Base-by-base conservation (phyloP, 2,888 invertebrate genomes). In the Nomada fabriciana region DNA sequence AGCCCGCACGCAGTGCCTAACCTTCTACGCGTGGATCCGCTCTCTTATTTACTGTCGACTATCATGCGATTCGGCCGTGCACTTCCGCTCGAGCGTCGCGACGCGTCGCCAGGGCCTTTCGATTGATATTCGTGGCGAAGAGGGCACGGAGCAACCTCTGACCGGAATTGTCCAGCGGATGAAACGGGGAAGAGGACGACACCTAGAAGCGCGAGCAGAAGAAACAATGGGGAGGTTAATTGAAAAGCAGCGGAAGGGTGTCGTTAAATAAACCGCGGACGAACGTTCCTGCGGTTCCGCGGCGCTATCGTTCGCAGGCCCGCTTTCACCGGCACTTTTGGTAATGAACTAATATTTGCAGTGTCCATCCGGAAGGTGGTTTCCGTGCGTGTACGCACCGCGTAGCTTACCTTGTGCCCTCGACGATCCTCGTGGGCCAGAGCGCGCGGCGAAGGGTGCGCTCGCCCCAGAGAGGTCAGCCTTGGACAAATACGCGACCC, bases 321-420 rank as follows among this genome's bases (percentile, higher is more conserved):
- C 78, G 78, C 83, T 82, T 80, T 89, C 89, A 85, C 91, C 88
- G 91, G 90, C 93, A 93, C 94, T 94, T 93, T 93, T 93, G 91
- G 90, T 93, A 93, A 94, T 93, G 92, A 93, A 94, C 93, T 93
- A 94, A 94, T 94, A 93, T 94, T 94, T 94, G 93, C 93, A 77
- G 89, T 91, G 92, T 91, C 90, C 91, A 91, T 89, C 71, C 77
- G 78, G 47, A 61, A 81, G 86, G 57, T 47, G 72, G 83, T 76
- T 83, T 84, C 76, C 61, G 25, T 60, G 68, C 75, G 81, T 65
- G 77, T 20, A 61, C 63, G 78, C 57, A 29, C 13, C 63, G 43
- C 57, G 67, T 25, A 18, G 70, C 81, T 85, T 76, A 75, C 79
- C 72, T 85, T 78, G 25, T 52, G 68, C 73, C 60, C n/a, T 36